Conservation (phyloP, 2,113 vertebrate species). For the Antechinus stuartii region DNA sequence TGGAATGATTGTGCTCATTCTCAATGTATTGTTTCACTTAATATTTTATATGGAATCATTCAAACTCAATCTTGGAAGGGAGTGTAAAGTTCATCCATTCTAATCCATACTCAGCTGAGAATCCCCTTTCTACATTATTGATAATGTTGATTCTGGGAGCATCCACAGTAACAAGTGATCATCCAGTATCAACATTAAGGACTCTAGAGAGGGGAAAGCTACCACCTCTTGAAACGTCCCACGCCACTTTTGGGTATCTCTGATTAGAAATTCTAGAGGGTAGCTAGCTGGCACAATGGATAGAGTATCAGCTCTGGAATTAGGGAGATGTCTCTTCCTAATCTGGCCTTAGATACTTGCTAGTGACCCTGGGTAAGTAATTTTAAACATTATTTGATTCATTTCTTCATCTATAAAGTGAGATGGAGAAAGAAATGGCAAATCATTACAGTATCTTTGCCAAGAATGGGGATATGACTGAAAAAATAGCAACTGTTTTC, state of each 20-base stretch:
- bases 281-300: not conserved
- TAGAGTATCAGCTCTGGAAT: not conserved
- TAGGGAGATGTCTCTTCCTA: not conserved
- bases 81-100: conserved; percentile 1
- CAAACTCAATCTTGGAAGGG: not conserved
- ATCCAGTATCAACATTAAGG: not conserved
- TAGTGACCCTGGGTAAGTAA: not conserved
- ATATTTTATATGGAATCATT: not conserved
- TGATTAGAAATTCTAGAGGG: not conserved
- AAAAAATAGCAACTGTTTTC: not conserved
- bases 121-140: not conserved
- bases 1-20: conserved; percentile 1
- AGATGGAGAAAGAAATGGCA: conserved; percentile 10
- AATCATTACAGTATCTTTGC: not conserved
- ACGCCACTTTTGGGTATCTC: not conserved
- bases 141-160: not conserved
- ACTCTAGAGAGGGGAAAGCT: not conserved
- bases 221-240: not conserved
- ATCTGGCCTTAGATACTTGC: not conserved
- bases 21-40: not conserved
- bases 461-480: not conserved
- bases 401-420: not conserved
- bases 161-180: not conserved
- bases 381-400: too few relatives aligned
- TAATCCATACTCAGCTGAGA: not conserved